phyloP scores from a whole-genome alignment of 2,888 invertebrate species.

The Clepsis dumicolana region DNA sequence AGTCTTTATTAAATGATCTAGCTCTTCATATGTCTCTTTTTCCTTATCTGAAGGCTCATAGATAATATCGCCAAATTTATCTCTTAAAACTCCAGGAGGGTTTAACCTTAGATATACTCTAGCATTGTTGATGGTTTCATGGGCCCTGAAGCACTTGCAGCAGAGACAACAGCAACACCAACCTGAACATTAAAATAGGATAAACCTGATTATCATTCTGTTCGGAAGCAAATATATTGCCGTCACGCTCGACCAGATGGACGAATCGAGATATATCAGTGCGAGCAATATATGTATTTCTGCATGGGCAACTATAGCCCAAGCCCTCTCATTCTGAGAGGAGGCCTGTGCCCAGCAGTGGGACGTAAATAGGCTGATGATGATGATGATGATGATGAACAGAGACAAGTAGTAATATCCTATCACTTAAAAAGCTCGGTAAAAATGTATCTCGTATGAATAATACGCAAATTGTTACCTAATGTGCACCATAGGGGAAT shows the following conservation, averaged over 20 bases:
- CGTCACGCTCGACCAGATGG: no score
- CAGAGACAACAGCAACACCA: conserved; percentile 88
- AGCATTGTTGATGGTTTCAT: conserved; percentile 80
- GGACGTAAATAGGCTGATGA: no score
- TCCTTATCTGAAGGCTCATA: conserved; percentile 86
- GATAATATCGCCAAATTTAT: conserved; percentile 63
- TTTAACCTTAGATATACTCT: conserved; percentile 84
- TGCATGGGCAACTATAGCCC: neutral
- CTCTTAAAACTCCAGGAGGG: conserved; percentile 84
- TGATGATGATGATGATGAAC: no score
- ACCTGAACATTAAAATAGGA: conserved; percentile 67
- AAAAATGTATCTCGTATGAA: no score
- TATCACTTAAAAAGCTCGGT: no score
- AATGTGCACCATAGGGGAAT: conserved; percentile 73
- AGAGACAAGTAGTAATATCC: no score
- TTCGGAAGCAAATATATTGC: no score
- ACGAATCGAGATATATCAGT: no score
- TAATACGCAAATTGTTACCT: conserved; percentile 63
- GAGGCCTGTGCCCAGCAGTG: no score
- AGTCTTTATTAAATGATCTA: conserved; percentile 85
- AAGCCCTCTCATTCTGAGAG: no score
- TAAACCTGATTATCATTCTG: no score
- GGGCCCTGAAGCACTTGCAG: conserved; percentile 86
- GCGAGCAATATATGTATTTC: neutral
- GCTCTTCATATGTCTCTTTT: conserved; percentile 83